Conservation (phyloP, 2,888 invertebrate species). For the Globia sparganii region DNA sequence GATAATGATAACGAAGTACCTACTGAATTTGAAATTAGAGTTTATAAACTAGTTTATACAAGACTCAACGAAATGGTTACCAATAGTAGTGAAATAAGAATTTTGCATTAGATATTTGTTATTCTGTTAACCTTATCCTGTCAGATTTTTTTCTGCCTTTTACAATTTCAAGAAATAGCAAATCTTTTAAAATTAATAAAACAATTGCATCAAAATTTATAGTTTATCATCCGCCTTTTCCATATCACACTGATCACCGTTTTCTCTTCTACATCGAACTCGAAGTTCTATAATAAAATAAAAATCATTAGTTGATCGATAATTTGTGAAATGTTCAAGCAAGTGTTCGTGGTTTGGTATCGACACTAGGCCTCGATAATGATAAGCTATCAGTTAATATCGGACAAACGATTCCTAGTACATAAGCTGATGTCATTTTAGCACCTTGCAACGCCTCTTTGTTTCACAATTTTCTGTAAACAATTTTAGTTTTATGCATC, state of each 20-base stretch:
- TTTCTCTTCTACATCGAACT: background rate
- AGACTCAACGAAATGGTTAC: background rate
- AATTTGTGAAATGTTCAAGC: constrained; percentile 42
- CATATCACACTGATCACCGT: background rate
- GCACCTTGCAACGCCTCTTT: constrained; percentile 72
- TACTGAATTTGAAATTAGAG: background rate
- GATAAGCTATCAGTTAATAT: constrained; percentile 79
- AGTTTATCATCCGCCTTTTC: background rate
- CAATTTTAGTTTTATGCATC: constrained; percentile 26
- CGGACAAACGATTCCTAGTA: constrained; percentile 77
- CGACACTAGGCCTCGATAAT: constrained; percentile 68
- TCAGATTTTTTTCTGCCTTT: background rate
- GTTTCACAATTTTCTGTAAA: constrained; percentile 65
- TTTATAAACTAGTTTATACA: background rate
- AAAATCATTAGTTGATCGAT: constrained; percentile 16
- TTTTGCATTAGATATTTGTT: background rate
- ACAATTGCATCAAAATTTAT: background rate
- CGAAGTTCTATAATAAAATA: constrained; percentile 2
- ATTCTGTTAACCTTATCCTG: background rate
- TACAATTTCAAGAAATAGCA: background rate
- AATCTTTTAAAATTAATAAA: background rate
- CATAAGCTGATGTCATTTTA: constrained; percentile 76
- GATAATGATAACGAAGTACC: background rate
- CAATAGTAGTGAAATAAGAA: background rate
- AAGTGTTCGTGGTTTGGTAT: constrained; percentile 42